Evolutionary conservation across 1,140 invertebrate species (phyloP).

Genomic region (Holcopasites calliopsidis): DNA sequence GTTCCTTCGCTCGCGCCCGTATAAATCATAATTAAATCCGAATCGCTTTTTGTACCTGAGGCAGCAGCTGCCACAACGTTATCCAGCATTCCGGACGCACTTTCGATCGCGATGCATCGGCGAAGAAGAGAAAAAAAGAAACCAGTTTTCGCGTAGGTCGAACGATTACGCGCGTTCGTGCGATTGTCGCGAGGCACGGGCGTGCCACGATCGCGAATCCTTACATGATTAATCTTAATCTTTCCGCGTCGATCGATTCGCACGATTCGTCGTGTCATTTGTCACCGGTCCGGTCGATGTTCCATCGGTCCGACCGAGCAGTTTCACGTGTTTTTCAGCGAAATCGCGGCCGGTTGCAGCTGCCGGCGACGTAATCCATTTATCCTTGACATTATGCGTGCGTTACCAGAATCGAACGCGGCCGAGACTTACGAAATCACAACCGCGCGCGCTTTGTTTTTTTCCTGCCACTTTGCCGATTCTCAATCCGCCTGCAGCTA

Average conservation of each 20-base stretch:
- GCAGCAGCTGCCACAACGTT: constrained; percentile 23
- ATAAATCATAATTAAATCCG: constrained; percentile 49
- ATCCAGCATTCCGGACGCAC: constrained; percentile 6
- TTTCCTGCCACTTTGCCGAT: too few species aligned
- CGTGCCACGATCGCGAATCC: not conserved
- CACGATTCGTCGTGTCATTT: constrained; percentile 45
- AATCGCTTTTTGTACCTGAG: constrained; percentile 22
- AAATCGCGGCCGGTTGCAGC: constrained; percentile 55
- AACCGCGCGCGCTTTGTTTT: not conserved
- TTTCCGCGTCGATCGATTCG: constrained; percentile 39
- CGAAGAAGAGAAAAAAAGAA: too few species aligned
- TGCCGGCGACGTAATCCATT: constrained; percentile 68
- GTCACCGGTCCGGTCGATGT: not conserved
- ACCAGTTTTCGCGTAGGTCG: constrained; percentile 21
- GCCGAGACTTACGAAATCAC: constrained; percentile 64
- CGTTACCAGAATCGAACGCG: constrained; percentile 61
- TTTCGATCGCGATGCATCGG: constrained; percentile 20
- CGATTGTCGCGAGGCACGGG: not conserved
- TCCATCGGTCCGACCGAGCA: constrained; percentile 21
- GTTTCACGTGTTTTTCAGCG: not conserved
- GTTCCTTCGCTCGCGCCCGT: not conserved
- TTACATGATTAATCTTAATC: constrained; percentile 40
- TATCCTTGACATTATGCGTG: constrained; percentile 76
- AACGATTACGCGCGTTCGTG: not conserved
- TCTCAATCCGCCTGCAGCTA: constrained; percentile 9